Evolutionary conservation across 30 jellyfish, hydroid and myxozoan genomes (phyloP), one percentile per base, ranked within the genome.

Genomic region (Nemopilema nomurai): DNA sequence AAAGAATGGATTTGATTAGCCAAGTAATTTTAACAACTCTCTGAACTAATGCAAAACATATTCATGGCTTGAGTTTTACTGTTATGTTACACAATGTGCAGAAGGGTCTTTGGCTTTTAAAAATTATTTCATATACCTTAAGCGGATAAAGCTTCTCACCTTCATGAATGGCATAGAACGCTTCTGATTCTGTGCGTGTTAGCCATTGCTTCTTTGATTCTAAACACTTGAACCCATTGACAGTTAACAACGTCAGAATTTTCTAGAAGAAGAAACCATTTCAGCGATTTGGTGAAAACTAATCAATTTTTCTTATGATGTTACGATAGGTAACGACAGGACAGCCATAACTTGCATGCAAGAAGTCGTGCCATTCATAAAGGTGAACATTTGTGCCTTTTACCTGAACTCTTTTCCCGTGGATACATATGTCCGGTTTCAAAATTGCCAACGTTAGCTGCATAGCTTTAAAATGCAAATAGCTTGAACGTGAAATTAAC

Each of bases 391-490:
- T n/a, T n/a, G n/a, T n/a, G n/a, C 57, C 6, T 41, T 41, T 41
- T 71, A 71, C 86, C 80, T 70, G 80, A 16, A 81, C 84, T 79
- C 90, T 79, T 8, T 80, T 65, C 16, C 81, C 77, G 49, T 87
- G 96, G 33, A 76, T 70, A 66, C 76, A 79, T 3, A 87, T 71
- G 67, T 87, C 96, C 19, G 96, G 96, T 31, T 87, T 87, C 53
- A 87, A 57, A 28, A 87, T 63, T 21, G 96, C 96, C 1, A 87
- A 28, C 21, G 96, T 87, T 53, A 79, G 27, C 83, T 87, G 96
- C 84, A 87, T 53, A 73, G 24, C 33, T 67, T 31, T 8, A 21
- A n/a, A n/a, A n/a, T n/a, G n/a, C n/a, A n/a, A n/a, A n/a, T n/a
- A n/a, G n/a, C n/a, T n/a, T n/a, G n/a, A n/a, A n/a, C n/a, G n/a